Base-by-base conservation (phyloP, 2,797 vertebrate genomes). In the Cossypha polioptera region DNA sequence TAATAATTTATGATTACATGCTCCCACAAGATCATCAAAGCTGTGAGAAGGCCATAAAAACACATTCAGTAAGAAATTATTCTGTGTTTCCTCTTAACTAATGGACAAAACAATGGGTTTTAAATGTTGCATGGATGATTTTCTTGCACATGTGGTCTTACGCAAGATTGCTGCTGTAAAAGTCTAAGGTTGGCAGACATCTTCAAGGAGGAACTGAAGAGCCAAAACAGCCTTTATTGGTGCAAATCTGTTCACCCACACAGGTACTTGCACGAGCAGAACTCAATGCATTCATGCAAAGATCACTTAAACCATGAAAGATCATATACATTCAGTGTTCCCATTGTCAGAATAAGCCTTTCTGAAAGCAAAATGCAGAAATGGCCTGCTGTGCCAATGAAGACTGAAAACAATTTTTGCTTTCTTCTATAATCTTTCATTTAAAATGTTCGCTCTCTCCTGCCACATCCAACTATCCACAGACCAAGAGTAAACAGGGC, bases 71-170 rank as follows among this genome's bases (percentile, higher is more conserved):
- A 90, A 94, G 90, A 95, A 95, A 95, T 58, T 65, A 76, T 42
- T 58, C 89, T 86, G 47, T 68, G 20, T 93, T 95, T 94, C 86
- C 76, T 92, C 40, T 92, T 94, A 95, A 93, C 78, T 89, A 95
- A 94, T 87, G 84, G 78, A 94, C 87, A 73, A 90, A 92, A 96
- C 94, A 96, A 96, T 96, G 62, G 66, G 22, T n/a, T 94, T 95
- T 90, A 96, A 94, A 94, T 72, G 72, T 59, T 91, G 83, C 85
- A 75, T 16, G 69, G 69, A 62, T 48, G 20, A 83, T 66, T 95
- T 96, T 87, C 75, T 90, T 90, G 62, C 75, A 89, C 87, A 95
- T 96, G 87, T 95, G 94, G 93, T 90, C 81, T 96, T 95, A 88
- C 2, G 28, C 94, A 96, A 96, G 89, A 93, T 51, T 74, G 59